A percentile compares a stretch with the other conserved stretches of the same genome.
Evolutionary conservation across 2,113 vertebrate species (phyloP).

Genomic region (Diphyllodes magnificus): DNA sequence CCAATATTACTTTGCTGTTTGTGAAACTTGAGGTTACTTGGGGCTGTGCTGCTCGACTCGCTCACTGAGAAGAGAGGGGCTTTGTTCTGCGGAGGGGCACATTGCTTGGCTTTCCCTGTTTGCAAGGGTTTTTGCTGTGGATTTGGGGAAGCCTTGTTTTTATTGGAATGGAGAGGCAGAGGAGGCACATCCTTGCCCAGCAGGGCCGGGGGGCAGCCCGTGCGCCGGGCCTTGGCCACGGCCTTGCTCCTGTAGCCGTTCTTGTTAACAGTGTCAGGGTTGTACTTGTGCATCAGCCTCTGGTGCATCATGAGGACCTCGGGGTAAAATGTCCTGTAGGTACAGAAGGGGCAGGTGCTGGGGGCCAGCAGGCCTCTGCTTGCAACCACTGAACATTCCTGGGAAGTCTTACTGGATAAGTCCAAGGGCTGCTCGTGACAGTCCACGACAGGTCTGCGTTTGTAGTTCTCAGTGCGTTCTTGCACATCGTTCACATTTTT

Average conservation of each 20-base stretch:
- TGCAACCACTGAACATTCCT: slow-evolving; percentile 61
- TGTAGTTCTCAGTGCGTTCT: background rate
- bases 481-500: background rate
- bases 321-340: slow-evolving; percentile 87
- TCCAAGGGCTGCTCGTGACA: slow-evolving; percentile 80
- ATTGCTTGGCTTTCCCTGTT: slow-evolving; percentile 61
- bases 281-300: slow-evolving; percentile 84
- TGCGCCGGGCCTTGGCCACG: slow-evolving; percentile 72
- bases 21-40: slow-evolving; percentile 73
- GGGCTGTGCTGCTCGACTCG: slow-evolving; percentile 56
- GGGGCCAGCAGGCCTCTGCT: slow-evolving; percentile 64
- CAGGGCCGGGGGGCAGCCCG: slow-evolving; percentile 89
- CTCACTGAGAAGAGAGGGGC: slow-evolving; percentile 44
- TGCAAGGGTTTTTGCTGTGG: slow-evolving; percentile 58
- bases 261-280: slow-evolving; percentile 65
- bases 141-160: slow-evolving; percentile 68
- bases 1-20: slow-evolving; percentile 24
- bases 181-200: slow-evolving; percentile 88
- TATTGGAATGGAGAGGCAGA: slow-evolving; percentile 63
- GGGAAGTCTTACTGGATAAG: slow-evolving; percentile 74
- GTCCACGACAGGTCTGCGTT: background rate
- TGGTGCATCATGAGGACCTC: slow-evolving; percentile 91
- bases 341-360: slow-evolving; percentile 80
- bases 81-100: slow-evolving; percentile 23
- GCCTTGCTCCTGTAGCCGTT: slow-evolving; percentile 46